Percentiles rank a stretch among this genome's conserved stretches.
phyloP scores from a whole-genome alignment of 92 coral and sea anemone genomes.

The Siderastrea radians region DNA sequence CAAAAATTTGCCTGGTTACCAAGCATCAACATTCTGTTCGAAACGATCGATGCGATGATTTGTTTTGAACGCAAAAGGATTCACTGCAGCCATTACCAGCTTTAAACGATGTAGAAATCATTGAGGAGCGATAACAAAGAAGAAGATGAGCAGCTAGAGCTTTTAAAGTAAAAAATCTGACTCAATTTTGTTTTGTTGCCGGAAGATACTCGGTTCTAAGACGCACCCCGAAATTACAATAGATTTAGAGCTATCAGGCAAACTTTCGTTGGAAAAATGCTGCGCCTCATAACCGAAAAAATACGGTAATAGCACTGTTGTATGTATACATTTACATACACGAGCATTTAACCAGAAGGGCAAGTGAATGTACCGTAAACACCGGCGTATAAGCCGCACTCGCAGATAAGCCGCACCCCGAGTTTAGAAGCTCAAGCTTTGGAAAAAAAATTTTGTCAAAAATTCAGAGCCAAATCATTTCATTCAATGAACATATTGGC shows the following conservation, averaged over 20 bases:
- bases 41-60: neutral
- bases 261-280: neutral
- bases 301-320: no score
- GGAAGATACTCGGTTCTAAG: neutral
- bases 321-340: no score
- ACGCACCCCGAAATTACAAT: neutral
- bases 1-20: neutral
- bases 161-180: neutral
- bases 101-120: neutral
- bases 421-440: no score
- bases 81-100: neutral
- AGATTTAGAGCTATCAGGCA: constrained; percentile 4
- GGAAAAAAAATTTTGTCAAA: no score
- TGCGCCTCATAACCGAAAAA: no score
- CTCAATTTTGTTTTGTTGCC: neutral
- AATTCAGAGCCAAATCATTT: no score
- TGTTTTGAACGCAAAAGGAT: neutral
- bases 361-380: no score
- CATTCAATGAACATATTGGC: no score
- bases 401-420: no score
- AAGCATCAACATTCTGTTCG: neutral
- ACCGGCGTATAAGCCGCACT: no score
- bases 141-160: neutral
- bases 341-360: no score
- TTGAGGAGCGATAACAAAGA: neutral